Evolutionary conservation across 23 tunicate species (phyloP).

Genomic region (Ascidia mentula): DNA sequence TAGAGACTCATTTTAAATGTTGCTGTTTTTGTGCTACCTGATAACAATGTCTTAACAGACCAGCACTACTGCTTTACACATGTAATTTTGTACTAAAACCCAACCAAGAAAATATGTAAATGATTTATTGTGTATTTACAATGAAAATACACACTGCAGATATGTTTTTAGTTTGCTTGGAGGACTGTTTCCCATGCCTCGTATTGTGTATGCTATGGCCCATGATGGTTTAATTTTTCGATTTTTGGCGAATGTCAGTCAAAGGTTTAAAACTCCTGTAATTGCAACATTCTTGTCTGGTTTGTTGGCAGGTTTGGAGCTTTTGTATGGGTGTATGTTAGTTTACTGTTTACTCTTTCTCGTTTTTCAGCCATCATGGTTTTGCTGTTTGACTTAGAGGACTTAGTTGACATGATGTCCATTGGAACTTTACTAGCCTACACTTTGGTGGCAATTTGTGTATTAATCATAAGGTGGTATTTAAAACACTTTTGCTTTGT

Average conservation of each 20-base stretch:
- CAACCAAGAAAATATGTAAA: too few relatives aligned
- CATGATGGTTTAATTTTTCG: conserved; percentile 79
- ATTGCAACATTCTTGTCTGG: conserved; percentile 77
- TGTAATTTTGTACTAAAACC: too few relatives aligned
- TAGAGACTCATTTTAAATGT: too few relatives aligned
- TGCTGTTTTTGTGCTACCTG: too few relatives aligned
- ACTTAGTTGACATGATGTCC: conserved; percentile 93
- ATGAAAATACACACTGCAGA: too few relatives aligned
- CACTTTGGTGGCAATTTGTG: conserved; percentile 78
- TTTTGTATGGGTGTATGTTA: too few relatives aligned
- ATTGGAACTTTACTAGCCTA: conserved; percentile 93
- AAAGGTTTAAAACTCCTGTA: conserved; percentile 77
- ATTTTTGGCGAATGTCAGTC: conserved; percentile 42
- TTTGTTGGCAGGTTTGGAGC: conserved; percentile 63
- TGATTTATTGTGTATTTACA: too few relatives aligned
- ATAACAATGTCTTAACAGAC: too few relatives aligned
- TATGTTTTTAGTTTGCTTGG: conserved; percentile 67
- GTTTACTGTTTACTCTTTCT: neutral
- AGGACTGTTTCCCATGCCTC: conserved; percentile 91
- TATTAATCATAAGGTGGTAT: conserved; percentile 83
- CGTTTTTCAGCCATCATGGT: conserved; percentile 72
- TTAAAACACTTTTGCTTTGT: neutral
- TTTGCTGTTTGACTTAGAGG: conserved; percentile 70
- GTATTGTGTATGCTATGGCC: conserved; percentile 89
- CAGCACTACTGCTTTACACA: too few relatives aligned